These are phyloP conservation scores for Rhaphigaster nebulosa DNA, from an alignment of 2,888 invertebrate genomes.

Conservation along the genomic window DNA sequence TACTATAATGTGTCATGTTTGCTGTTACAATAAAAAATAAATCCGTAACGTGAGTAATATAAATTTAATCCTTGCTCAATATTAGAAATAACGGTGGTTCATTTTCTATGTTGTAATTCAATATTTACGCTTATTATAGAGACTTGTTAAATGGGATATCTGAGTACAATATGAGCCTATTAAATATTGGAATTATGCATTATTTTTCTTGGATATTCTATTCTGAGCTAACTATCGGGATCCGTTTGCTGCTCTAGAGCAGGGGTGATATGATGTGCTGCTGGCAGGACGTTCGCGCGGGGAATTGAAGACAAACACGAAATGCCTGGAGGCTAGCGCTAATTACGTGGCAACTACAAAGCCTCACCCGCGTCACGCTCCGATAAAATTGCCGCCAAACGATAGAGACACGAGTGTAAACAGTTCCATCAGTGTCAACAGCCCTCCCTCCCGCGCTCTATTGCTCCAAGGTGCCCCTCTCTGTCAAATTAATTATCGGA, in stretches of 20 bases:
- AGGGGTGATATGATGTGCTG: neutral
- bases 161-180: too few relatives aligned
- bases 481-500: conserved; percentile 1
- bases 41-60: too few relatives aligned
- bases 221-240: neutral
- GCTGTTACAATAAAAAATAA: too few relatives aligned
- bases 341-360: conserved; percentile 51
- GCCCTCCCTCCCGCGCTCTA: too few relatives aligned
- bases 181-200: neutral
- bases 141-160: too few relatives aligned
- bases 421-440: neutral
- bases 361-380: neutral
- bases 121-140: too few relatives aligned
- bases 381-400: conserved; percentile 53
- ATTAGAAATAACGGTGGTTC: too few relatives aligned
- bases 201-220: neutral
- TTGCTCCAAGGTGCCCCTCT: neutral
- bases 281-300: neutral
- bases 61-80: too few relatives aligned
- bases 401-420: conserved; percentile 22
- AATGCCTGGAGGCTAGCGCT: conserved; percentile 26
- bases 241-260: neutral
- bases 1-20: too few relatives aligned
- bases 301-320: conserved; percentile 55
- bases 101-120: too few relatives aligned